A percentile compares a stretch with the other conserved stretches of the same genome.
phyloP scores from a whole-genome alignment of 2,888 invertebrate genomes.

The Leucophenga montana region DNA sequence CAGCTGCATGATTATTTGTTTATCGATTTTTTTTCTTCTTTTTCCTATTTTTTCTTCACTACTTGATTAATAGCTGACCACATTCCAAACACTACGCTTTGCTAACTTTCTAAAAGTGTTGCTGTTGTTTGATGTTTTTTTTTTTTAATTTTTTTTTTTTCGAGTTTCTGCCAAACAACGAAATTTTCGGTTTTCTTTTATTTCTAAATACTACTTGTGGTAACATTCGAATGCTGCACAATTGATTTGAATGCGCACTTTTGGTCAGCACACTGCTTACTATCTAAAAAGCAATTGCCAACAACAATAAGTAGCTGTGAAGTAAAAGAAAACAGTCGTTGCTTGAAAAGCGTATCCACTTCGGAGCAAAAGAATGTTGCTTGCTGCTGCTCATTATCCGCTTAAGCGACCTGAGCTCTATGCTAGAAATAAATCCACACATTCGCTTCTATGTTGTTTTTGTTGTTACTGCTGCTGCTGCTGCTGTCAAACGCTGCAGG shows the following conservation, averaged over 20 bases:
- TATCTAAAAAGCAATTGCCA: conserved; percentile 3
- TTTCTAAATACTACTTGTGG: background rate
- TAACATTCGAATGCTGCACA: conserved; percentile 4
- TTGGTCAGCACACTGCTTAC: background rate
- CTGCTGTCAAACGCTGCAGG: conserved; percentile 36
- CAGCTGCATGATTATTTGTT: conserved; percentile 50
- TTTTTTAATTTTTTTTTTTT: conserved; percentile 38
- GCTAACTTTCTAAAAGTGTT: conserved; percentile 63
- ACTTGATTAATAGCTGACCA: conserved; percentile 65
- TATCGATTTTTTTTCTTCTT: conserved; percentile 49
- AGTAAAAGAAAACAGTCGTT: background rate
- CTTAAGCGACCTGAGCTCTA: conserved; percentile 23
- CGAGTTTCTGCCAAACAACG: conserved; percentile 21
- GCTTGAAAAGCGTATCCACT: conserved; percentile 10
- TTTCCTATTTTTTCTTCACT: conserved; percentile 31
- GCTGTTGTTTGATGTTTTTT: conserved; percentile 34
- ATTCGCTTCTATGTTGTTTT: conserved; percentile 10
- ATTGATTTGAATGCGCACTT: background rate
- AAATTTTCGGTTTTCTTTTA: conserved; percentile 6
- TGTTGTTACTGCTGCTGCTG: conserved; percentile 31
- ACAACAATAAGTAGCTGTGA: conserved; percentile 36
- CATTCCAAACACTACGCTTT: conserved; percentile 56
- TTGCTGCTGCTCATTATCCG: background rate
- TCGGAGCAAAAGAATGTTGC: conserved; percentile 9
- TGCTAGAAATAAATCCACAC: conserved; percentile 31